A percentile compares a stretch with the other conserved stretches of the same genome.
These are phyloP conservation scores for Gavia stellata DNA, from an alignment of 2,113 vertebrate genomes.

Conservation along the genomic window DNA sequence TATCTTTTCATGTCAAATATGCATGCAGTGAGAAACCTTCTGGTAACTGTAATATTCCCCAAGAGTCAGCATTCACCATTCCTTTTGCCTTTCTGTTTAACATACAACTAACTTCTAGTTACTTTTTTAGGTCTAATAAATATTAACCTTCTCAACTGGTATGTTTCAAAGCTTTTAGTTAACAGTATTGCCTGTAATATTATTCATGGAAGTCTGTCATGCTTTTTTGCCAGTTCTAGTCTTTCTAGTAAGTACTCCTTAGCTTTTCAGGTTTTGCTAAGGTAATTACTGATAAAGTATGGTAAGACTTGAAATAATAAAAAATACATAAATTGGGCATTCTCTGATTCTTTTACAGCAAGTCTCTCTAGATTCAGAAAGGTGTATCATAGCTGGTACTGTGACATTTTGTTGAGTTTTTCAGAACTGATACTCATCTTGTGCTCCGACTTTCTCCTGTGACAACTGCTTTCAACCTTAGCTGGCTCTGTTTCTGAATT, in stretches of 20 bases:
- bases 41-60: not conserved
- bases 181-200: not conserved
- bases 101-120: not conserved
- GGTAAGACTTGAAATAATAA: not conserved
- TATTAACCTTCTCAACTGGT: not conserved
- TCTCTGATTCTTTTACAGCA: not conserved
- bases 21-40: not conserved
- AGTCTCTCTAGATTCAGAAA: not conserved
- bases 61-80: not conserved
- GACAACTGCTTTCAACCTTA: not conserved
- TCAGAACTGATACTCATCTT: not conserved
- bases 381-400: not conserved
- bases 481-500: not conserved
- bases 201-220: not conserved
- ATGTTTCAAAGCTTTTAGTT: not conserved
- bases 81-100: not conserved
- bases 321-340: not conserved
- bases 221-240: not conserved
- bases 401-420: not conserved
- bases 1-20: not conserved
- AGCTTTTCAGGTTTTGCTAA: not conserved
- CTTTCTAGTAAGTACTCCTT: not conserved
- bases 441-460: not conserved
- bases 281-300: not conserved
- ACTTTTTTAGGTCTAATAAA: not conserved